Base-by-base conservation (phyloP, 2,113 vertebrate genomes). In the Ciconia maguari region DNA sequence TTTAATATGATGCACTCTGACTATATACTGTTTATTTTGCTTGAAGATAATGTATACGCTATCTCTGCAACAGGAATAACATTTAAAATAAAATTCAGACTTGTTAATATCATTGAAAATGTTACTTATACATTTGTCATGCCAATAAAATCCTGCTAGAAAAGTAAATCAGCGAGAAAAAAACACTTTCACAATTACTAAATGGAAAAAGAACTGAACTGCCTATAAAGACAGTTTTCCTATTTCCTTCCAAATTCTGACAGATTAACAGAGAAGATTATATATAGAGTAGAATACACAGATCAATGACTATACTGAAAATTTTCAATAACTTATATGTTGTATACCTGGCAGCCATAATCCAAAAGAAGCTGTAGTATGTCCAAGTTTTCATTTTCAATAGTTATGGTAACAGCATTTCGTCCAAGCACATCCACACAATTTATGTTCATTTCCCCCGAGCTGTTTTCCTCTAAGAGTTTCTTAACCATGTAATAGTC, bases 401-500 rank as follows among this genome's bases (percentile, higher is more conserved):
- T 99, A 51, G 99, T 96, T 97, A 99, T 99, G 87, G 99, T 99
- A 96, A 99, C 97, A 51, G 99, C 99, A 93, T 99, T 99, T 82
- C 99, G 98, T 83, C 99, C 99, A 94, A 99, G 98, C 88, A 99
- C 99, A 96, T 99, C 99, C 83, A 99, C 98, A 66, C 99, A 99
- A 98, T 99, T 99, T 97, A 99, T 98, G 98, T 99, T 99, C 98
- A 99, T 98, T 97, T 99, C 99, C 19, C 99, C 99, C 1, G 98
- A 97, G 72, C 98, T 98, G 97, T 99, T 99, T 95, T 99, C 99
- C 94, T 99, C 99, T 42, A 99, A 98, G 62, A 99, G 99, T 78
- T 99, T 99, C 98, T 99, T 99, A 98, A 99, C 99, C 99, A 99
- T 99, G 97, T 99, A 99, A 98, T 99, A 99, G 97, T 99, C 99